Base-by-base conservation (phyloP, 1,140 invertebrate species). In the Diachasmimorpha longicaudata region DNA sequence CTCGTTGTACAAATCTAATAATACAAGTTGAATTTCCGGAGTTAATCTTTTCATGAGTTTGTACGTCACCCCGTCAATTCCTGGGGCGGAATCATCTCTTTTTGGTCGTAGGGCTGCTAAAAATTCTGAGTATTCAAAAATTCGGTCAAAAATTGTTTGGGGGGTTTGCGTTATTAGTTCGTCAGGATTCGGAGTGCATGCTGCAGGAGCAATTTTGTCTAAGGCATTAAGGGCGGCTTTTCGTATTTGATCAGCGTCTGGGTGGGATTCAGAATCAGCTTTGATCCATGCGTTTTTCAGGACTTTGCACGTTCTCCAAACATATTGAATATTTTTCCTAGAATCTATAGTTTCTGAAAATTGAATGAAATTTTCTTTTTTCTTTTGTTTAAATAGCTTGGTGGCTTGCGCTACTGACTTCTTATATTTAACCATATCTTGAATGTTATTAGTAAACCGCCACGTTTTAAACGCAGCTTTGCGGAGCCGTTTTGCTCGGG, bases 171-270 rank as follows among this genome's bases (percentile, higher is more conserved):
- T n/a, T n/a, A n/a, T n/a, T n/a, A n/a, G n/a, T n/a, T n/a, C n/a
- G n/a, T n/a, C n/a, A n/a, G n/a, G 74, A 36, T 69, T 46, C 5
- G 46, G 36, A 52, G 14, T 13, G 10, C 19, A 48, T 3, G 44
- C 66, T 0, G 77, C 55, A 31, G 42, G 74, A 19, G 68, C 36
- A 31, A 37, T 69, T 42, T 75, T 78, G 11, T 31, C 23, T 58
- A 39, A 75, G 37, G 42, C 4, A 71, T 63, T 9, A 37, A 16
- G 16, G 25, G 31, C 37, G 46, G 72, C 73, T 52, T 73, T 72
- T 37, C 76, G 66, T 10, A 75, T 44, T 67, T 72, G 75, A 16
- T 36, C 19, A n/a, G n/a, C n/a, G n/a, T n/a, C n/a, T n/a, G n/a
- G n/a, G n/a, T n/a, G n/a, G n/a, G n/a, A n/a, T n/a, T n/a, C n/a